These are phyloP conservation scores for Heliconius ismenius DNA, from an alignment of 2,888 invertebrate genomes.

Conservation along the genomic window DNA sequence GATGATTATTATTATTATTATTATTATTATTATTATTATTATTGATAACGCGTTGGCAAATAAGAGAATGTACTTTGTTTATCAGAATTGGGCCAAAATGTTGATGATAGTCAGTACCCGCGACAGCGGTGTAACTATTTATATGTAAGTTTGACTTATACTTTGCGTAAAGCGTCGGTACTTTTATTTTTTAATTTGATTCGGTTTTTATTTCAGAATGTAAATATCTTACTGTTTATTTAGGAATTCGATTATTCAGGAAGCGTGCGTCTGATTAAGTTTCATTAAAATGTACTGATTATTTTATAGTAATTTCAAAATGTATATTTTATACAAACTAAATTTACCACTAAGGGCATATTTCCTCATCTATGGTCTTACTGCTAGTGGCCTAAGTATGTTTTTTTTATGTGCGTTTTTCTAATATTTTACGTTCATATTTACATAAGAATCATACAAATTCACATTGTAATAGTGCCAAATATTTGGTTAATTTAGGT, in stretches of 20 bases:
- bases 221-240: slow-evolving; percentile 55
- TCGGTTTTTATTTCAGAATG: slow-evolving; percentile 46
- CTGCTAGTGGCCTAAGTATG: slow-evolving; percentile 36
- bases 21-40: slow-evolving; percentile 52
- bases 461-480: slow-evolving; percentile 29
- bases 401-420: slow-evolving; percentile 25
- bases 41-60: slow-evolving; percentile 56
- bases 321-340: slow-evolving; percentile 70
- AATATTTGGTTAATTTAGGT: slow-evolving; percentile 25
- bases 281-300: slow-evolving; percentile 80
- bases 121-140: slow-evolving; percentile 60
- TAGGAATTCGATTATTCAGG: slow-evolving; percentile 58
- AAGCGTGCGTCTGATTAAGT: slow-evolving; percentile 68
- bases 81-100: slow-evolving; percentile 78
- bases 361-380: slow-evolving; percentile 74
- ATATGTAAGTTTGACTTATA: slow-evolving; percentile 46
- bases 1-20: slow-evolving; percentile 51
- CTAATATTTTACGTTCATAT: not conserved
- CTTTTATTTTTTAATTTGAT: slow-evolving; percentile 40
- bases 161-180: slow-evolving; percentile 38
- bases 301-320: slow-evolving; percentile 71
- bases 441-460: not conserved
- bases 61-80: slow-evolving; percentile 49
- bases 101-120: slow-evolving; percentile 75
- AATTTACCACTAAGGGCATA: slow-evolving; percentile 64